These are phyloP conservation scores for Drosophila prolongata DNA, from an alignment of 2,888 invertebrate genomes.

Conservation along the genomic window DNA sequence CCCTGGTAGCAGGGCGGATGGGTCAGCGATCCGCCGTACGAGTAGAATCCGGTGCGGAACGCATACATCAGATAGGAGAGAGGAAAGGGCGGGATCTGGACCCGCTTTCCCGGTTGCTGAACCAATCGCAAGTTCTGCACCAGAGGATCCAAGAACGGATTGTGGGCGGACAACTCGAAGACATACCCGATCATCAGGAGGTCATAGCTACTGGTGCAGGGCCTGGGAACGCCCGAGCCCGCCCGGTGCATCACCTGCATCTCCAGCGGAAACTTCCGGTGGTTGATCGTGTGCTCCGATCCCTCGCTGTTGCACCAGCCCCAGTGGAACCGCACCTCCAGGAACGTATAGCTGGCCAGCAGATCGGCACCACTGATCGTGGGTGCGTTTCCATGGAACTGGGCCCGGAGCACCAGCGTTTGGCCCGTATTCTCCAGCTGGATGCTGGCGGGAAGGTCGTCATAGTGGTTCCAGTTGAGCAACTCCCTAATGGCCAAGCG, in stretches of 20 bases:
- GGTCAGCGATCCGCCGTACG: constrained; percentile 86
- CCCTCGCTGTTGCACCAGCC: constrained; percentile 86
- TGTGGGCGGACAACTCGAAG: constrained; percentile 86
- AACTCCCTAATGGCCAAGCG: constrained; percentile 82
- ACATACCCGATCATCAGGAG: constrained; percentile 85
- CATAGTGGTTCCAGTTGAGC: constrained; percentile 86
- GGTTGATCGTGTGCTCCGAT: constrained; percentile 87
- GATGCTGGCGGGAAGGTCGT: constrained; percentile 84
- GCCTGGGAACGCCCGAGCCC: constrained; percentile 56
- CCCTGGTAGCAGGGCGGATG: constrained; percentile 87
- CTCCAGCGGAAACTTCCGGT: constrained; percentile 86
- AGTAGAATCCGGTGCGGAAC: constrained; percentile 86
- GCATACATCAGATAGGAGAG: constrained; percentile 86
- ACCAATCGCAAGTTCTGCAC: constrained; percentile 85
- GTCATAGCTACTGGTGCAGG: constrained; percentile 81
- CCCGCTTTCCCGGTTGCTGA: constrained; percentile 82
- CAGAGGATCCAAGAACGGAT: constrained; percentile 86
- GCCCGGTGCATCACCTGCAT: constrained; percentile 85
- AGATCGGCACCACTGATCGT: constrained; percentile 85
- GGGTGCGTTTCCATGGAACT: constrained; percentile 78
- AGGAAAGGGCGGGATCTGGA: constrained; percentile 85
- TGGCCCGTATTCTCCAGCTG: constrained; percentile 86
- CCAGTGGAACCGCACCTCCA: constrained; percentile 87
- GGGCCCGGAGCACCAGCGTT: constrained; percentile 79
- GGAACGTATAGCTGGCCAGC: constrained; percentile 85